Evolutionary conservation across 2,113 vertebrate genomes (phyloP).

Genomic region (Mionectes macconnelli): DNA sequence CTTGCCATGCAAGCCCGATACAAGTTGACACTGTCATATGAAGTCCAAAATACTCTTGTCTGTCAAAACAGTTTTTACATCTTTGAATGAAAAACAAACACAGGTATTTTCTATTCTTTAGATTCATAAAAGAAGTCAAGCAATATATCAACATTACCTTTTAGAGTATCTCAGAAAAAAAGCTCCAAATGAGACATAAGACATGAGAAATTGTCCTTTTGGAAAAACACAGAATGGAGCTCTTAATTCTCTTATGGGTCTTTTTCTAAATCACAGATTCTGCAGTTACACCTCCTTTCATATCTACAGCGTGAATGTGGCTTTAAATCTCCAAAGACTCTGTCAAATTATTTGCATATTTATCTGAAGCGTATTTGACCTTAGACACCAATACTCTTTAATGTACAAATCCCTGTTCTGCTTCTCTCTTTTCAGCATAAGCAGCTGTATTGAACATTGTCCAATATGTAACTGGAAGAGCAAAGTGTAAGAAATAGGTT

Average conservation of each 20-base stretch:
- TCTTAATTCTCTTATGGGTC: background rate
- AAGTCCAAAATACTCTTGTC: background rate
- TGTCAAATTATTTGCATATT: background rate
- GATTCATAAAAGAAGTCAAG: background rate
- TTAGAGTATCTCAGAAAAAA: background rate
- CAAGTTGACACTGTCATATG: background rate
- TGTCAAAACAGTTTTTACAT: background rate
- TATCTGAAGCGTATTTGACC: background rate
- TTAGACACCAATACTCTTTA: background rate
- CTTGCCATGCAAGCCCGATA: no score
- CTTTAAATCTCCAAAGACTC: background rate
- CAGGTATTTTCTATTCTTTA: background rate
- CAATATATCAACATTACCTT: background rate
- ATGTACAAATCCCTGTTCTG: background rate
- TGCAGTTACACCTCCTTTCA: background rate
- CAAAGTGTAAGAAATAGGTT: background rate
- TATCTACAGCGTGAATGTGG: background rate
- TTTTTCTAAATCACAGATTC: background rate
- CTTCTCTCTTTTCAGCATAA: background rate
- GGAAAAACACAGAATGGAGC: background rate
- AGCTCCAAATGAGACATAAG: background rate
- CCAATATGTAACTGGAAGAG: background rate
- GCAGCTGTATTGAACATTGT: background rate
- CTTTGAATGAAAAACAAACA: background rate
- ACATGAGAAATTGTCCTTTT: background rate